phyloP scores from a whole-genome alignment of 1,140 invertebrate species.

The Heliconius hewitsoni region DNA sequence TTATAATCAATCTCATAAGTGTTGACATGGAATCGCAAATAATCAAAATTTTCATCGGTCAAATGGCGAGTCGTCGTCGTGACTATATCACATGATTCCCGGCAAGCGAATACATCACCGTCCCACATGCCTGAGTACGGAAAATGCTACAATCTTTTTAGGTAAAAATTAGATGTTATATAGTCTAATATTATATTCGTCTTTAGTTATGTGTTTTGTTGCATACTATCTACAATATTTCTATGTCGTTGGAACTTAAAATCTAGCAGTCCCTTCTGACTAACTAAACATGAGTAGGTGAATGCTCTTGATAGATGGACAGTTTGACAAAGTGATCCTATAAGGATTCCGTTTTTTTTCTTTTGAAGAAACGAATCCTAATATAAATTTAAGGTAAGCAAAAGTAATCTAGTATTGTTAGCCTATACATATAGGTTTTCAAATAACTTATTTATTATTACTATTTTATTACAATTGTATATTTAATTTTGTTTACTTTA shows the following conservation, averaged over 20 bases:
- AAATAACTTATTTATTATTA: no score
- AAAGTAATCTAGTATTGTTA: no score
- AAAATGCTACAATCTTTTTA: conserved; percentile 23
- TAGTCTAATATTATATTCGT: background rate
- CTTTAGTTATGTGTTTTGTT: background rate
- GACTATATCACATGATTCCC: conserved; percentile 57
- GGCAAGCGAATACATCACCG: conserved; percentile 60
- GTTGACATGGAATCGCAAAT: background rate
- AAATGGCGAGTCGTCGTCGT: conserved; percentile 60
- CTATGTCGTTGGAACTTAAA: background rate
- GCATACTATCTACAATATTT: no score
- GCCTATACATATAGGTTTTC: no score
- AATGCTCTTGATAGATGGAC: no score
- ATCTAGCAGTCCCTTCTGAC: background rate
- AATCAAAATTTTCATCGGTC: conserved; percentile 48
- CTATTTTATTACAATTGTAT: background rate
- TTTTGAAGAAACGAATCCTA: no score
- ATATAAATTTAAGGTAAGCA: no score
- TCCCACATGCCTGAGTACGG: conserved; percentile 48
- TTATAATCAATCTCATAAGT: background rate
- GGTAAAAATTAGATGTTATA: conserved; percentile 14
- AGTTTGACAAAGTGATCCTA: no score
- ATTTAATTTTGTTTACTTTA: conserved; percentile 7
- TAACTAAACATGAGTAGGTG: no score
- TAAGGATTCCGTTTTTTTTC: no score